phyloP scores from a whole-genome alignment of 1,140 invertebrate genomes.

The Anastatus disparis region DNA sequence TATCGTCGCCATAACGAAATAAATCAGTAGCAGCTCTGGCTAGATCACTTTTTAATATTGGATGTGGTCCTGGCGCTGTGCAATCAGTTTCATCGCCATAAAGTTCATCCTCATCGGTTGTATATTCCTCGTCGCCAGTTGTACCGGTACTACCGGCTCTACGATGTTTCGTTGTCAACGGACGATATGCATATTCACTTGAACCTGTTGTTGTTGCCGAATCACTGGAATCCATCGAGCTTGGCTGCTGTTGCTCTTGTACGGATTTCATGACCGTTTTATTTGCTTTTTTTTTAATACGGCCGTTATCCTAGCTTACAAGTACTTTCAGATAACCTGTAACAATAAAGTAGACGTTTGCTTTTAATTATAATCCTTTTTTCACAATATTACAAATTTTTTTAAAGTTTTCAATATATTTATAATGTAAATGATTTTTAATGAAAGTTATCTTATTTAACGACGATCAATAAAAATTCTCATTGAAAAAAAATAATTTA shows the following conservation, averaged over 20 bases:
- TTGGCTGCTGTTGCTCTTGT: conserved; percentile 54
- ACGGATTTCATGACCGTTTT: conserved; percentile 57
- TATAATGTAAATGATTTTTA: too few relatives aligned
- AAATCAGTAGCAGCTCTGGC: conserved; percentile 61
- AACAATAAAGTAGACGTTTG: too few relatives aligned
- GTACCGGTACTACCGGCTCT: conserved; percentile 69
- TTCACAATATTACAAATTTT: too few relatives aligned
- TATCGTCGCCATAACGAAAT: conserved; percentile 54
- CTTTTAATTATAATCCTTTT: too few relatives aligned
- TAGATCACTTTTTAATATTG: conserved; percentile 59
- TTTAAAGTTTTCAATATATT: too few relatives aligned
- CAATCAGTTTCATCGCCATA: conserved; percentile 66
- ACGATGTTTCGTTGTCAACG: conserved; percentile 63
- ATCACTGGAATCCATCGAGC: conserved; percentile 60
- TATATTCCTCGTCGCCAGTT: conserved; percentile 69
- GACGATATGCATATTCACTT: conserved; percentile 61
- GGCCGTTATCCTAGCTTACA: too few relatives aligned
- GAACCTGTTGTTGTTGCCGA: conserved; percentile 48
- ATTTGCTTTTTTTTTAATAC: too few relatives aligned
- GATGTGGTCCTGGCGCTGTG: conserved; percentile 49
- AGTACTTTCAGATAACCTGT: too few relatives aligned
- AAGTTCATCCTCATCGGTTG: conserved; percentile 68
- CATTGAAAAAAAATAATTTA: too few relatives aligned
- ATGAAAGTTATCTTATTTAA: too few relatives aligned
- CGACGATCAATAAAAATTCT: too few relatives aligned